These are phyloP conservation scores for Beroe forskalii DNA, from an alignment of 37 sponge, comb jelly and placozoan species.

Conservation along the genomic window DNA sequence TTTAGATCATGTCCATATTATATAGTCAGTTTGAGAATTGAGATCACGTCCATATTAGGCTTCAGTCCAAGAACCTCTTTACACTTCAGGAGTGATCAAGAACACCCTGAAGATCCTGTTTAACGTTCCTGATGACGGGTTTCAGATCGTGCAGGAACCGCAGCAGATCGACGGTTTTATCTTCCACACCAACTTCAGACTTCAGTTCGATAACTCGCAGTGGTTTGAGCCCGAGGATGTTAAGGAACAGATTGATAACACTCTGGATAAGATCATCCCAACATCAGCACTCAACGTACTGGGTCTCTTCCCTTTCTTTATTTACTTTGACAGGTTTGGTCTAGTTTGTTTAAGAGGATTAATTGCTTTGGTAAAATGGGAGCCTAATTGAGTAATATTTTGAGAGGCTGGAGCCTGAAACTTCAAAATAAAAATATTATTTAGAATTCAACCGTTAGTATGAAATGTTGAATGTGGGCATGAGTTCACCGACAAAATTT, in stretches of 20 bases:
- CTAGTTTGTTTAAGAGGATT: too few relatives aligned
- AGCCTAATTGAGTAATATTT: too few relatives aligned
- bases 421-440: too few relatives aligned
- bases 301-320: slow-evolving; percentile 52
- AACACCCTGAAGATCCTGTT: slow-evolving; percentile 11
- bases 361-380: too few relatives aligned
- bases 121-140: background rate
- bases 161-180: slow-evolving; percentile 46
- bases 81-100: slow-evolving; percentile 23
- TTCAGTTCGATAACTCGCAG: slow-evolving; percentile 44
- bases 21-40: too few relatives aligned
- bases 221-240: background rate
- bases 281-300: background rate
- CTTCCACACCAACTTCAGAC: slow-evolving; percentile 32
- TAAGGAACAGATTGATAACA: background rate
- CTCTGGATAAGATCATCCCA: background rate
- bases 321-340: slow-evolving; percentile 47
- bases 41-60: too few relatives aligned
- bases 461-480: too few relatives aligned
- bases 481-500: too few relatives aligned
- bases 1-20: too few relatives aligned
- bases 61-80: too few relatives aligned
- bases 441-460: too few relatives aligned
- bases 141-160: slow-evolving; percentile 12
- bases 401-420: too few relatives aligned